Conservation (phyloP, 2,797 vertebrate species). For the Ptychadena robeensis region DNA sequence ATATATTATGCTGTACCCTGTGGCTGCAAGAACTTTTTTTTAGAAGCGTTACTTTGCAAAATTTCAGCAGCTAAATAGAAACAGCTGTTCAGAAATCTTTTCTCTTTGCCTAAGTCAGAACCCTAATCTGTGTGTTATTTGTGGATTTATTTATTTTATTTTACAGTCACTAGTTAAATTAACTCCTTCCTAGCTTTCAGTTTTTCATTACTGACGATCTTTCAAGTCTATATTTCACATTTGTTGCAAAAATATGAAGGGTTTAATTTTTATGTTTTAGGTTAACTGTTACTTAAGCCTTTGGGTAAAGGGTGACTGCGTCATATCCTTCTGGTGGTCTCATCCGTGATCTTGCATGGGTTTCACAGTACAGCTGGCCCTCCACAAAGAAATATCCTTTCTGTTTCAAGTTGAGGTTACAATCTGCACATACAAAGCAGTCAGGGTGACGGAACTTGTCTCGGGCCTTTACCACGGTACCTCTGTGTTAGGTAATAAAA, state of each 20-base stretch:
- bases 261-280: neutral
- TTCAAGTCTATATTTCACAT: neutral
- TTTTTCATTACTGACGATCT: neutral
- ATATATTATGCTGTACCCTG: neutral
- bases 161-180: neutral
- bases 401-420: conserved; percentile 93
- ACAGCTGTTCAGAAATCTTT: neutral
- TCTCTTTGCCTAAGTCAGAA: neutral
- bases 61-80: neutral
- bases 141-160: conserved; percentile 20
- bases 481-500: conserved; percentile 72
- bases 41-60: neutral
- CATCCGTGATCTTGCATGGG: conserved; percentile 86
- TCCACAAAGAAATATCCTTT: conserved; percentile 97
- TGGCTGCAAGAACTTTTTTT: neutral
- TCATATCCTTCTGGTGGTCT: conserved; percentile 92
- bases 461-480: conserved; percentile 92
- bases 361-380: conserved; percentile 93
- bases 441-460: conserved; percentile 93
- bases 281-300: conserved; percentile 72
- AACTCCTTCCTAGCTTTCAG: neutral
- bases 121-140: neutral
- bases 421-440: conserved; percentile 95
- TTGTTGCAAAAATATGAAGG: neutral
- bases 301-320: conserved; percentile 84